These are phyloP conservation scores for Patagioenas fasciata DNA, from an alignment of 2,113 vertebrate species.

Conservation along the genomic window DNA sequence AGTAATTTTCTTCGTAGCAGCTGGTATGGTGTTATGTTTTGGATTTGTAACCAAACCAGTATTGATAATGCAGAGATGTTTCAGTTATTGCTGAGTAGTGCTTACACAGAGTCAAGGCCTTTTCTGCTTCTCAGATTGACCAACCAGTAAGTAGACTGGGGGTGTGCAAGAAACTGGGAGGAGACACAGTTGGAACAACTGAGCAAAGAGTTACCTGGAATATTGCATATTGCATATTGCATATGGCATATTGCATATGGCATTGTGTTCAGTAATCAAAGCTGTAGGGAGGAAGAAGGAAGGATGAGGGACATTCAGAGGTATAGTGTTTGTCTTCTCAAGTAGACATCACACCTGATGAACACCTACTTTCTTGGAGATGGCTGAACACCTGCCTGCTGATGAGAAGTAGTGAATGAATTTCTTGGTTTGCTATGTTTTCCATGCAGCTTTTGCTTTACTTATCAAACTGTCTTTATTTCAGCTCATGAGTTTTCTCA, in stretches of 20 bases:
- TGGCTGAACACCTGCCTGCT: not conserved
- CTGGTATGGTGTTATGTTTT: not conserved
- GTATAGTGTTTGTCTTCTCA: not conserved
- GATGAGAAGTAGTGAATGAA: fast-evolving
- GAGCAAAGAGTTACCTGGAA: not conserved
- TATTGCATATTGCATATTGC: too few relatives aligned
- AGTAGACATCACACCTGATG: fast-evolving
- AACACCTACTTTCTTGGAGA: not conserved
- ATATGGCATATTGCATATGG: too few relatives aligned
- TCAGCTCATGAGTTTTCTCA: not conserved
- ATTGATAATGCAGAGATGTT: not conserved
- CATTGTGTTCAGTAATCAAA: not conserved
- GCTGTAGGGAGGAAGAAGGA: not conserved
- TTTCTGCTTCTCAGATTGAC: not conserved
- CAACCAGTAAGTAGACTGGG: not conserved
- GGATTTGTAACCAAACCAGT: not conserved
- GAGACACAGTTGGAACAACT: not conserved
- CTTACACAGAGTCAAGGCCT: not conserved
- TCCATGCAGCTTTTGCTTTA: not conserved
- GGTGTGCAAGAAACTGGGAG: not conserved
- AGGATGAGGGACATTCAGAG: fast-evolving
- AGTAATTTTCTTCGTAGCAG: not conserved
- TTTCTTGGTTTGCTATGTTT: not conserved
- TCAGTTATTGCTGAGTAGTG: not conserved
- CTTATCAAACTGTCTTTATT: not conserved